Evolutionary conservation across 2,888 invertebrate species (phyloP), one percentile per base, ranked within the genome.

Genomic region (Sipha maydis): DNA sequence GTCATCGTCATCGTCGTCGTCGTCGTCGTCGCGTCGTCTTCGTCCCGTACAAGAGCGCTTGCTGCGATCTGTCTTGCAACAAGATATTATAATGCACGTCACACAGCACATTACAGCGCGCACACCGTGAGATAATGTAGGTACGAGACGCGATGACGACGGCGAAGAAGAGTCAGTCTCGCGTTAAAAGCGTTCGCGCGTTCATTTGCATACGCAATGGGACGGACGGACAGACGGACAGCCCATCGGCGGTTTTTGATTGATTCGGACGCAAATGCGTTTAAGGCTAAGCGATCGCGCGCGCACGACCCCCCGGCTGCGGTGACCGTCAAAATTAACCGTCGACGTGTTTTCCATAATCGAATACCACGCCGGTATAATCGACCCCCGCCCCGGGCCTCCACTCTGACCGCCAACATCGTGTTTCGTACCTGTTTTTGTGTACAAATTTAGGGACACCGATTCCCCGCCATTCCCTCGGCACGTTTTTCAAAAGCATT

Each of bases 261-360:
- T 41, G 82, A 82, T 82, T 82, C 19, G n/a, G 69, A 41, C 41
- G 34, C 56, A 34, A 79, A 79, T 79, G 78, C 78, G 34, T 79
- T 79, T 79, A 19, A 31, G 78, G 78, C 25, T 69, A 79, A 79
- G 34, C 28, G 71, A 71, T 71, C 71, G 71, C 17, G 69, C 69
- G 28, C 11, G n/a, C 69, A 28, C 8, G 67, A n/a, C 67, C 28
- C 71, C 38, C 41, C 41, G 76, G 25, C 76, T 41, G 8, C 41
- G 41, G 76, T 25, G 41, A 41, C 75, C 34, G 75, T 14, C 75
- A 14, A 14, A 48, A 19, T 61, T 61, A 61, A 21, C 61, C 61
- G 61, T 25, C 21, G 61, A 21, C 76, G 14, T 76, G 76, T 38
- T 75, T 38, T 25, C 34, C 76, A 76, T 76, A 41, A 71, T 71